phyloP scores from a whole-genome alignment of 2,888 invertebrate genomes.

The Amphipoea lucens region DNA sequence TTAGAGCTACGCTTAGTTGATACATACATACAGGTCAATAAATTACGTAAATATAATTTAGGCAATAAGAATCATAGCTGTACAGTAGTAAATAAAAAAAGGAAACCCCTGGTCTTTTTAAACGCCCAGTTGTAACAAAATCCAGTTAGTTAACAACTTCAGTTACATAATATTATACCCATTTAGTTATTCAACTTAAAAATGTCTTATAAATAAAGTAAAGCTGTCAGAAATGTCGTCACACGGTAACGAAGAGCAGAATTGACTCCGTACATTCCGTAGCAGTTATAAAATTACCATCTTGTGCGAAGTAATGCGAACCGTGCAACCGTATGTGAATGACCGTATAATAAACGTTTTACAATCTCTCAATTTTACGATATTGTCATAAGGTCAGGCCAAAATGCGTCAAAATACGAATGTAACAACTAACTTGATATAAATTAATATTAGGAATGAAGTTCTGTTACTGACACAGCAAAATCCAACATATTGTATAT shows the following conservation, averaged over 20 bases:
- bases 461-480: slow-evolving; percentile 49
- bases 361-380: slow-evolving; percentile 34
- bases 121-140: slow-evolving; percentile 50
- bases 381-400: slow-evolving; percentile 36
- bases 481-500: slow-evolving; percentile 33
- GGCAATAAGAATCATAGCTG: slow-evolving; percentile 85
- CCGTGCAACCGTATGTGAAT: slow-evolving; percentile 46
- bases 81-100: slow-evolving; percentile 80
- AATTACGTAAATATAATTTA: slow-evolving; percentile 90
- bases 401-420: slow-evolving; percentile 54
- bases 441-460: slow-evolving; percentile 59
- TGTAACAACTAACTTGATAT: slow-evolving; percentile 36
- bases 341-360: slow-evolving; percentile 15
- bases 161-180: slow-evolving; percentile 56
- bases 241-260: slow-evolving; percentile 68
- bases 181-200: slow-evolving; percentile 68
- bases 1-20: slow-evolving; percentile 83
- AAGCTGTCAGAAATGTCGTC: slow-evolving; percentile 83
- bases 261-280: slow-evolving; percentile 47
- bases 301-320: slow-evolving; percentile 50
- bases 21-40: slow-evolving; percentile 86
- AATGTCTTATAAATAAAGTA: slow-evolving; percentile 83
- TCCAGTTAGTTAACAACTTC: slow-evolving; percentile 57
- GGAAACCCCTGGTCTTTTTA: slow-evolving; percentile 68
- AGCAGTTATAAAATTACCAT: slow-evolving; percentile 43